phyloP scores from a whole-genome alignment of 2,113 vertebrate species.

The Clupea harengus region DNA sequence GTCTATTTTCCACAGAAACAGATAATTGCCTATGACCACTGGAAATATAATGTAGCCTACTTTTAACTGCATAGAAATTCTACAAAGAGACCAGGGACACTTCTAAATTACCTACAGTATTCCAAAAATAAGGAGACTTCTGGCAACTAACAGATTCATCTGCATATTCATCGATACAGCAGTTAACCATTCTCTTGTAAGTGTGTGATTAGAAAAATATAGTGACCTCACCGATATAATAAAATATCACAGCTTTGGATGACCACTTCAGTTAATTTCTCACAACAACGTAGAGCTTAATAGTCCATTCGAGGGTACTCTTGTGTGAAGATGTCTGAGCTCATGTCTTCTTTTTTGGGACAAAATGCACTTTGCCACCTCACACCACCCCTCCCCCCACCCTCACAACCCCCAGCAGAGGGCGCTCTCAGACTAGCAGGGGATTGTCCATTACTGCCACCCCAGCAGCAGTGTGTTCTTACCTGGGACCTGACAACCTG shows the following conservation, averaged over 20 bases:
- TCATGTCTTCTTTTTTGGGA: not conserved
- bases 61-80: not conserved
- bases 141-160: not conserved
- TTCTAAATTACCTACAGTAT: slow-evolving; percentile 9
- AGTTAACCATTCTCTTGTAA: not conserved
- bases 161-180: not conserved
- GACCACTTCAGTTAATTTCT: not conserved
- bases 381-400: too few relatives aligned
- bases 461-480: slow-evolving; percentile 69
- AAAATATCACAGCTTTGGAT: not conserved
- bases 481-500: slow-evolving; percentile 21
- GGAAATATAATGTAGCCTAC: not conserved
- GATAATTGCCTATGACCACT: not conserved
- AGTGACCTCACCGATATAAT: not conserved
- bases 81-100: not conserved
- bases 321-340: too few relatives aligned
- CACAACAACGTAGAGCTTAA: too few relatives aligned
- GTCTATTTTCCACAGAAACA: not conserved
- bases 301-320: too few relatives aligned
- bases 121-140: not conserved
- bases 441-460: slow-evolving; percentile 93
- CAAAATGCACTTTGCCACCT: too few relatives aligned
- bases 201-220: not conserved
- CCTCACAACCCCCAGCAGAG: not conserved
- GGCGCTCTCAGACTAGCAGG: slow-evolving; percentile 70